phyloP scores from a whole-genome alignment of 2,797 vertebrate genomes.

The Anniella stebbinsi region DNA sequence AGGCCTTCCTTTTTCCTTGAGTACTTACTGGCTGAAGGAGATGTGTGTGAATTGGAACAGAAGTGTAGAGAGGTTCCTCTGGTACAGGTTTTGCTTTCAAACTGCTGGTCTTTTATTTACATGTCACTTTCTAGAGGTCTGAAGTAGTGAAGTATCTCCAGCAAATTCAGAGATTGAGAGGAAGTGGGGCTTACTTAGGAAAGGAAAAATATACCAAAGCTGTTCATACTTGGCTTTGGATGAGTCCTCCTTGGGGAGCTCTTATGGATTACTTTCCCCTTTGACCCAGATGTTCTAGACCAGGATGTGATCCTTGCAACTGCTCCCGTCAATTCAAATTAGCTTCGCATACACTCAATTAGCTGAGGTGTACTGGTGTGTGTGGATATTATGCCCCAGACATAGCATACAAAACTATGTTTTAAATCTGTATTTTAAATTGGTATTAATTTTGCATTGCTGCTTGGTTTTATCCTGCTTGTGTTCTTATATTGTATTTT shows the following conservation, averaged over 20 bases:
- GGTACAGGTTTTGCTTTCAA: neutral
- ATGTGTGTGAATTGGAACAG: neutral
- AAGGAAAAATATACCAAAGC: neutral
- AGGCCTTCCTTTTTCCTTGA: neutral
- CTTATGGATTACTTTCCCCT: slow-evolving; percentile 22
- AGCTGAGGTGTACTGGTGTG: neutral
- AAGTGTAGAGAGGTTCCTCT: neutral
- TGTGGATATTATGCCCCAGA: no score
- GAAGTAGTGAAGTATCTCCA: neutral
- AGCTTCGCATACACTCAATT: neutral
- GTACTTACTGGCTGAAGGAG: neutral
- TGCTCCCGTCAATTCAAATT: neutral
- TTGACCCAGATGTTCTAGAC: neutral
- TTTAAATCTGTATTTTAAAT: no score
- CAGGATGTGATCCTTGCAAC: neutral
- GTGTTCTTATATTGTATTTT: no score
- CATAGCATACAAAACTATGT: neutral
- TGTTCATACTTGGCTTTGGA: slow-evolving; percentile 5
- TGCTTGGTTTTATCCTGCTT: no score
- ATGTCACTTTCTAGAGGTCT: neutral
- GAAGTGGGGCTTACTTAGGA: neutral
- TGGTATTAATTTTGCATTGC: no score
- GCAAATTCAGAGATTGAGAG: neutral
- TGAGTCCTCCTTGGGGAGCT: neutral
- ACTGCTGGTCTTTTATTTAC: neutral